Base-by-base conservation (phyloP, 2,888 invertebrate species). In the Halictus quadricinctus region DNA sequence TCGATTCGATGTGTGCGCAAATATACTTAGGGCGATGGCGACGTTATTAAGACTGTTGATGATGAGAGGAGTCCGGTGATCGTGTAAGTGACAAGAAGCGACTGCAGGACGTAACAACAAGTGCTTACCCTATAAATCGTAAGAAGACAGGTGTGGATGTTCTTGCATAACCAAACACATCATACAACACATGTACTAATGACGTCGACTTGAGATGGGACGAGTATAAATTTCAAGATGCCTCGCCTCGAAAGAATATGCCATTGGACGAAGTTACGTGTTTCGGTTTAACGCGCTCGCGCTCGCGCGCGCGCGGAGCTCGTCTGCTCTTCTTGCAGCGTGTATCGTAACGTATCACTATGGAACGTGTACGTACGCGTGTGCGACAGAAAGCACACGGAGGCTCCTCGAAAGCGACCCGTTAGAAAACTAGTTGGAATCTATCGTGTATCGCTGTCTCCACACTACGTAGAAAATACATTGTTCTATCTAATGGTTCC, bases 111-210 rank as follows among this genome's bases (percentile, higher is more conserved):
- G 88, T 91, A 93, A 89, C 87, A 91, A 91, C 92, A 86, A 91
- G 92, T 93, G 94, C 94, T 94, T 94, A 94, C 94, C 94, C 94
- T 92, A 94, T 92, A 92, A 92, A 93, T 92, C 88, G 93, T 92
- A 93, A 93, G 93, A 90, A 91, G 93, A 91, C 90, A 92, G 90
- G 89, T 88, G 90, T 88, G 90, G 92, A 87, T 91, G 91, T 91
- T 90, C 91, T 91, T 85, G 91, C 91, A 92, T 92, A 93, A 94
- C 93, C 92, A 92, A 93, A 92, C 90, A 92, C 88, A 81, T 84
- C 87, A 79, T 69, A 69, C 88, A 81, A 83, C 72, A 87, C 80
- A 64, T 64, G 64, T 29, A 84, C 76, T 83, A 81, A 60, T 72
- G n/a, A 50, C 48, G 70, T 70, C 1, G 70, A 43, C n/a, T 43